Base-by-base conservation (phyloP, 2,888 invertebrate genomes). In the Patella ulyssiponensis region DNA sequence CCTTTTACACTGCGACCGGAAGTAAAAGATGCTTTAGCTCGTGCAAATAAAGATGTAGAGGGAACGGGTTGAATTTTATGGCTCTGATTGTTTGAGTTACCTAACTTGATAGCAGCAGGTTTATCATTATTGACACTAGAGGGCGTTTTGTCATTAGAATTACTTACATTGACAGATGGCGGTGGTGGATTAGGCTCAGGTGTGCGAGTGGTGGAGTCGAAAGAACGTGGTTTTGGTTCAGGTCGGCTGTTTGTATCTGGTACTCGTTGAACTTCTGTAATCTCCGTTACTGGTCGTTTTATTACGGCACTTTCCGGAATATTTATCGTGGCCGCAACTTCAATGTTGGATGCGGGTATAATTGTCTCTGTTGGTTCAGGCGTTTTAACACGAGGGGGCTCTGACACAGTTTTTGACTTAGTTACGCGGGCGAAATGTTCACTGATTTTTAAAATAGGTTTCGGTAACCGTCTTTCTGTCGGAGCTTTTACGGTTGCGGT, bases 401-500 rank as follows among this genome's bases (percentile, higher is more conserved):
- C 69, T 33, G 81, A 11, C 12, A 23, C 64, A 23, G 64, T 12
- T 64, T 64, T 64, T 23, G 64, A 64, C 64, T 64, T 64, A 64
- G 64, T 23, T 64, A 23, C 20, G 20, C 23, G 20, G 12, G 64
- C 23, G 23, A 64, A 64, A 64, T 64, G 64, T 64, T 64, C 64
- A 23, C 20, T 64, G 20, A 64, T 11, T 64, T 64, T 64, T 23
- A 64, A 64, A 64, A 64, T 64, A 23, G 64, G 64, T 64, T 64
- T 64, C 11, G 64, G 64, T 64, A 64, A 64, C 23, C 64, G 64
- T 23, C 23, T 64, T 64, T 64, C 17, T 3, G 79, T 76, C 11
- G 80, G 81, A 52, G 82, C 82, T 75, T 83, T 80, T 76, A 80
- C 75, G 54, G 80, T 79, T 44, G 83, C 74, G 73, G 79, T 75